phyloP scores from a whole-genome alignment of 92 coral and sea anemone species.

The Zoanthus sansibaricus region DNA sequence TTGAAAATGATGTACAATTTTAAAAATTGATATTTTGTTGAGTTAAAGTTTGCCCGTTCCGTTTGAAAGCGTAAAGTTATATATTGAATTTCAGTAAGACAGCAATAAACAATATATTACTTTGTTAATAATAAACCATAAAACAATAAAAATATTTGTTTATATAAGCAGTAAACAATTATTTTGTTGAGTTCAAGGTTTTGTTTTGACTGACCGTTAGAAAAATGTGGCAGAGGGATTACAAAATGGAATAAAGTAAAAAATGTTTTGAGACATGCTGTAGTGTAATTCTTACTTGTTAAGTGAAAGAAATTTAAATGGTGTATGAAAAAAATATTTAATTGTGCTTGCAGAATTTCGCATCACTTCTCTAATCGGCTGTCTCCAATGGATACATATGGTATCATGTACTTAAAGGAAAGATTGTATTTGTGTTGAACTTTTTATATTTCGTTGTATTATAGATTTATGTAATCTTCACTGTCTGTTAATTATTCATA shows the following conservation, averaged over 20 bases:
- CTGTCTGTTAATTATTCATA: constrained; percentile 12
- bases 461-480: constrained; percentile 5
- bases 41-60: constrained; percentile 5
- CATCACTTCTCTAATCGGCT: constrained; percentile 5
- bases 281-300: constrained; percentile 5
- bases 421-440: constrained; percentile 10
- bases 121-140: background rate
- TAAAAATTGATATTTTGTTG: constrained; percentile 7
- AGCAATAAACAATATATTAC: background rate
- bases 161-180: background rate
- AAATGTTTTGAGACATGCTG: constrained; percentile 11
- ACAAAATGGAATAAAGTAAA: constrained; percentile 6
- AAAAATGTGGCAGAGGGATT: background rate
- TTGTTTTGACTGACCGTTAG: constrained; percentile 5
- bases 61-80: constrained; percentile 9
- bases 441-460: constrained; percentile 6
- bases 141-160: background rate
- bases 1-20: constrained; percentile 7
- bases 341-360: constrained; percentile 11
- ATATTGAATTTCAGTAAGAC: constrained; percentile 9
- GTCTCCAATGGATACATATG: constrained; percentile 13
- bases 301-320: constrained; percentile 8
- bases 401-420: constrained; percentile 13
- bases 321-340: background rate
- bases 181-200: constrained; percentile 7